Base-by-base conservation (phyloP, 2,888 invertebrate species). In the Stegophylla sp. region DNA sequence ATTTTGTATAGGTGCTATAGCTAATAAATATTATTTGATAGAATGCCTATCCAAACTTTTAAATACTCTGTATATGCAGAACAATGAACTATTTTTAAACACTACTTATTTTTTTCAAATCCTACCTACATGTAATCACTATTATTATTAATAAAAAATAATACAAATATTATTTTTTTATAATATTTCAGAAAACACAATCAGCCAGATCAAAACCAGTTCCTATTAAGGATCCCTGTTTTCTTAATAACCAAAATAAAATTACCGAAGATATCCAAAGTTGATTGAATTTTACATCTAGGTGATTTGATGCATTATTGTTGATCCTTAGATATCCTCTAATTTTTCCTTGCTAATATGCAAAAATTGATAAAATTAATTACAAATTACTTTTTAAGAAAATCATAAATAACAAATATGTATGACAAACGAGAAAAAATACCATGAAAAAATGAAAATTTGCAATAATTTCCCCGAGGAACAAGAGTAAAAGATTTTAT, bases 191-290 rank as follows among this genome's bases (percentile, higher is more conserved):
- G 90, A 94, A 94, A 88, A 94, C 94, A 86, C 90, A 93, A 85
- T 92, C 93, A 77, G 90, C 93, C 12, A 90, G 94, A 83, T 91
- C 92, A 82, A 90, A 91, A 84, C 92, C 93, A 77, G 90, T 94
- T 85, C 92, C 94, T 81, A 90, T 94, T 84, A 92, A 93, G 84
- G 93, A 93, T 85, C 86, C 86, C 83, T 92, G 92, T 88, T 89
- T 94, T 79, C 69, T 79, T 48, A 79, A 79, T 79, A 71, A 79
- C 56, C 77, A 79, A 71, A 79, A 79, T 79, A 79, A 23, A 79
- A 79, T 79, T 63, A 23, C 61, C 7, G 79, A 79, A 23, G 79
- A 79, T 61, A 51, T 79, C 67, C 71, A 51, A 79, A 79, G 79
- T 71, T 79, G 79, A 79, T 79, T 48, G 69, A 79, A 71, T 67